A percentile compares a stretch with the other conserved stretches of the same genome.
Evolutionary conservation across 1,140 invertebrate genomes (phyloP).

Genomic region (Batillaria attramentaria): DNA sequence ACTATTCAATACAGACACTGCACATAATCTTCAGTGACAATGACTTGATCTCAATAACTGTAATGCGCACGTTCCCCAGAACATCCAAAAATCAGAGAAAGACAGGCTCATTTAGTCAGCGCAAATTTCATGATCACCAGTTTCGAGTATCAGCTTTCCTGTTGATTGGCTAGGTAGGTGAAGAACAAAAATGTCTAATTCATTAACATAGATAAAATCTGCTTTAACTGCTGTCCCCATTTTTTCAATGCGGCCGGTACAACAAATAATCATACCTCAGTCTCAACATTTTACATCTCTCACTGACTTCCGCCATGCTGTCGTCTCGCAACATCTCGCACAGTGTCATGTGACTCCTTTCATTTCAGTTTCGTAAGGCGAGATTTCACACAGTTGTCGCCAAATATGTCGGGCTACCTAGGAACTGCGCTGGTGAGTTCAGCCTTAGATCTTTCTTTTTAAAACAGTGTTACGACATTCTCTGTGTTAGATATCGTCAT

Average conservation of each 20-base stretch:
- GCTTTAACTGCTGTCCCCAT: not conserved
- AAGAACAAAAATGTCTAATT: not conserved
- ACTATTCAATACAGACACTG: not conserved
- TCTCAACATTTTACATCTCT: conserved; percentile 20
- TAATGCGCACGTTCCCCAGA: not conserved
- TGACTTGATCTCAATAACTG: not conserved
- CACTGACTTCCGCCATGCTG: conserved; percentile 44
- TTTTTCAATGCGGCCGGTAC: too few relatives aligned
- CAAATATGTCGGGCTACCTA: conserved; percentile 32
- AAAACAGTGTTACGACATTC: too few relatives aligned
- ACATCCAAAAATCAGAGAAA: not conserved
- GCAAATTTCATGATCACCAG: too few relatives aligned
- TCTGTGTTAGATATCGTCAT: too few relatives aligned
- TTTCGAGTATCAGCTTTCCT: too few relatives aligned
- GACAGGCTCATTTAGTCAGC: not conserved
- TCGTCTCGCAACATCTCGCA: conserved; percentile 37
- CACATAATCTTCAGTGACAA: not conserved
- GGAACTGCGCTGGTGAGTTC: conserved; percentile 33
- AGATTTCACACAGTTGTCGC: conserved; percentile 5
- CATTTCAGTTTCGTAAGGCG: not conserved
- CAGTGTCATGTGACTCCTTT: conserved; percentile 29
- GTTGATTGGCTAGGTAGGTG: not conserved
- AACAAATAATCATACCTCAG: conserved; percentile 23
- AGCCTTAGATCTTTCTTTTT: too few relatives aligned
- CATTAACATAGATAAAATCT: not conserved